Evolutionary conservation across 2,113 vertebrate genomes (phyloP).

Genomic region (Solenodon paradoxus): DNA sequence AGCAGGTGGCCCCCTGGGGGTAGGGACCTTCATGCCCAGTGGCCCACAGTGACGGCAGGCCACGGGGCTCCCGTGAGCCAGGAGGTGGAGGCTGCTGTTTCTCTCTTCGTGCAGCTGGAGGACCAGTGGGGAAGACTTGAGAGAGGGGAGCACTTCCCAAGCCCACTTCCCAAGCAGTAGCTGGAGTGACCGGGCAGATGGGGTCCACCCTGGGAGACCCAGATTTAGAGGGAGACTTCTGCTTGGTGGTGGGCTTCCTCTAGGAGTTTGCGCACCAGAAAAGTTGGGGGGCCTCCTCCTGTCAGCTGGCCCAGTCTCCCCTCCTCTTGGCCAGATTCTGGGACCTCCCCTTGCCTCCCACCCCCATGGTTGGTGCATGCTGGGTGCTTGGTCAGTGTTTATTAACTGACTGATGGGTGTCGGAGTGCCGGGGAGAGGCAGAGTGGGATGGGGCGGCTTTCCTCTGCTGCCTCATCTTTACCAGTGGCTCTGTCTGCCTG

Average conservation of each 20-base stretch:
- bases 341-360: neutral
- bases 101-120: neutral
- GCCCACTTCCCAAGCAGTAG: neutral
- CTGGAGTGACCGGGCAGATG: neutral
- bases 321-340: neutral
- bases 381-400: neutral
- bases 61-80: too few relatives aligned
- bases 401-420: neutral
- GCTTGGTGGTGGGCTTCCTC: neutral
- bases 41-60: neutral
- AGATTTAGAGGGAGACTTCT: neutral
- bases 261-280: neutral
- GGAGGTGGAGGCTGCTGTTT: neutral
- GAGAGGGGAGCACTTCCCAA: too few relatives aligned
- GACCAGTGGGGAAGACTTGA: neutral
- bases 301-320: neutral
- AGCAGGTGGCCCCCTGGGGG: neutral
- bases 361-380: neutral
- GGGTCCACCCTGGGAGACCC: neutral
- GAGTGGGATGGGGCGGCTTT: neutral
- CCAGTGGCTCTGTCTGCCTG: accelerated
- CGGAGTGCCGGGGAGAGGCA: too few relatives aligned
- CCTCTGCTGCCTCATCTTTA: neutral
- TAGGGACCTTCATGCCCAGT: neutral
- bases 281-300: neutral